These are phyloP conservation scores for Hirundichthys speculiger DNA, from an alignment of 2,113 vertebrate genomes.

Conservation along the genomic window DNA sequence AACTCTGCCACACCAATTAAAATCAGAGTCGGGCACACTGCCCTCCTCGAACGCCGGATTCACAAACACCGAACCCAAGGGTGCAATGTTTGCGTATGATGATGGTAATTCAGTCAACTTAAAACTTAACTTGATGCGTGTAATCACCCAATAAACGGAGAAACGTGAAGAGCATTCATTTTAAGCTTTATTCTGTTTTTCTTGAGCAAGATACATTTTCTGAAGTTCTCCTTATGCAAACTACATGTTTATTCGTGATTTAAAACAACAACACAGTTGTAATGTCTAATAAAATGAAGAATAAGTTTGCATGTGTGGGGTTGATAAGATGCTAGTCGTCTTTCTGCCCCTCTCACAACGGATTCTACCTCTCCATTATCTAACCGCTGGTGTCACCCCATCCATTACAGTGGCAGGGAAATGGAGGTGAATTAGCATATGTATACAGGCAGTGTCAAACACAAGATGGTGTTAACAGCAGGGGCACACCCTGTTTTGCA, in stretches of 20 bases:
- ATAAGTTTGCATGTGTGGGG: conserved; percentile 16
- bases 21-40: conserved; percentile 43
- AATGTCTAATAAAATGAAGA: not conserved
- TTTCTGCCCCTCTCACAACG: conserved; percentile 23
- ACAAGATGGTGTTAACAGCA: conserved; percentile 73
- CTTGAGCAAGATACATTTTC: not conserved
- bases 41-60: conserved; percentile 51
- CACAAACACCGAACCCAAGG: conserved; percentile 56
- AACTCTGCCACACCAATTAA: conserved; percentile 73
- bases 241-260: conserved; percentile 54
- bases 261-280: conserved; percentile 46
- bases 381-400: conserved; percentile 66
- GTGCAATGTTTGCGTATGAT: conserved; percentile 18
- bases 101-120: conserved; percentile 35
- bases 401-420: conserved; percentile 63
- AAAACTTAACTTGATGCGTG: conserved; percentile 16
- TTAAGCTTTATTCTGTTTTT: not conserved
- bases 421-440: conserved; percentile 74
- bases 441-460: conserved; percentile 70
- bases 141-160: conserved; percentile 15
- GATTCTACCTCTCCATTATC: conserved; percentile 28
- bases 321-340: conserved; percentile 34
- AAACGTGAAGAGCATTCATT: not conserved
- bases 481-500: conserved; percentile 53
- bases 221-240: conserved; percentile 33